These are phyloP conservation scores for Morpho helenor DNA, from an alignment of 2,888 invertebrate species.

Conservation along the genomic window DNA sequence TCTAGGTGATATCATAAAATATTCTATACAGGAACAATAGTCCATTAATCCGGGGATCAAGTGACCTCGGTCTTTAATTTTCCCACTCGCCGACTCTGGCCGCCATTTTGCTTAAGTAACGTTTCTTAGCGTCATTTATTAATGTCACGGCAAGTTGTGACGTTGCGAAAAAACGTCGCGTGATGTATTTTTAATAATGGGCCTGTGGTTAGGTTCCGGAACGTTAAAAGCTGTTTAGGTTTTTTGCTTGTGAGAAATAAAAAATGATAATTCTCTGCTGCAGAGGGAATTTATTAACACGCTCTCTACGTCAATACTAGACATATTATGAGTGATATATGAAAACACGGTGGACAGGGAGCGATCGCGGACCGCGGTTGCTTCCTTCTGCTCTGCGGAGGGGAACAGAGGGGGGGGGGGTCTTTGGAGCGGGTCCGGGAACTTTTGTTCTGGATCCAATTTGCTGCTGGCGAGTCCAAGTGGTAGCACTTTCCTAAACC, in stretches of 20 bases:
- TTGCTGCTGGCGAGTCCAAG: too few relatives aligned
- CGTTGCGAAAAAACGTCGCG: conserved; percentile 24
- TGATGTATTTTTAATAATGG: conserved; percentile 28
- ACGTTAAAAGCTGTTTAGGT: conserved; percentile 21
- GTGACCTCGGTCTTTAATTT: conserved; percentile 22
- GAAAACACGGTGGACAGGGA: too few relatives aligned
- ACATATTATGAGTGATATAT: too few relatives aligned
- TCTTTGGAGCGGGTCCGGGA: too few relatives aligned
- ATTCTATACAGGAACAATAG: conserved; percentile 5
- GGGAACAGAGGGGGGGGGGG: too few relatives aligned
- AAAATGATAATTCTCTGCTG: background rate
- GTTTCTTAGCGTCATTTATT: conserved; percentile 32
- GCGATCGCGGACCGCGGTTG: too few relatives aligned
- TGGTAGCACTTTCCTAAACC: too few relatives aligned
- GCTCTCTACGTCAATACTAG: too few relatives aligned
- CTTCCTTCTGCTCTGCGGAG: too few relatives aligned
- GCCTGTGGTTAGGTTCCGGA: conserved; percentile 17
- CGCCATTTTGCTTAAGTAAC: conserved; percentile 27
- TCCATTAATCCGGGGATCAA: conserved; percentile 16
- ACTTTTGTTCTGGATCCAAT: too few relatives aligned
- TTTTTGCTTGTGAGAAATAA: conserved; percentile 7
- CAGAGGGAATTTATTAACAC: too few relatives aligned
- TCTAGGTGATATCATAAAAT: too few relatives aligned
- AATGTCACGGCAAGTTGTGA: conserved; percentile 31
- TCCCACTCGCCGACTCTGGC: conserved; percentile 17